Percentiles rank a stretch among this genome's conserved stretches.
These are phyloP conservation scores for Aythya baeri DNA, from an alignment of 2,113 vertebrate species.

Conservation along the genomic window DNA sequence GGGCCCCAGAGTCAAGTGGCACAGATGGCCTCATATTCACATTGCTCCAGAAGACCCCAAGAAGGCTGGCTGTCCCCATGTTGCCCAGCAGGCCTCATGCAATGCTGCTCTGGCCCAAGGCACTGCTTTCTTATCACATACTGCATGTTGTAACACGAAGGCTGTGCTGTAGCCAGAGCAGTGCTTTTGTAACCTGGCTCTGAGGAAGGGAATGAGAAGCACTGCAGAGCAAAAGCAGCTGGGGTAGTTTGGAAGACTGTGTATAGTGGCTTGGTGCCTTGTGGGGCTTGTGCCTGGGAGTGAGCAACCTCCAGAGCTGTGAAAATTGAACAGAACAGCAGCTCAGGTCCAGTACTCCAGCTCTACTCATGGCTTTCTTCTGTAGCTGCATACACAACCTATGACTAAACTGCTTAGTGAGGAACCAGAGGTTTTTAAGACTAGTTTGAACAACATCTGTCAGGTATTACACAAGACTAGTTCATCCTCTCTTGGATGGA, in stretches of 20 bases:
- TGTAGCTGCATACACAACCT: neutral
- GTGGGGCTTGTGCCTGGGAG: neutral
- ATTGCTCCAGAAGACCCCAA: neutral
- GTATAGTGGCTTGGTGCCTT: neutral
- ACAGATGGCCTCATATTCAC: neutral
- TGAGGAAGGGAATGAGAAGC: neutral
- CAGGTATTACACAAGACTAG: neutral
- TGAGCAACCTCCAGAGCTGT: neutral
- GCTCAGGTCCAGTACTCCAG: fast-evolving
- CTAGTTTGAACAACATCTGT: neutral
- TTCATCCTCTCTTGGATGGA: neutral
- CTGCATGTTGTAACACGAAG: neutral
- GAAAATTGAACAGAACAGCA: neutral
- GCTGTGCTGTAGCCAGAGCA: neutral
- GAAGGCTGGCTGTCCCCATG: neutral
- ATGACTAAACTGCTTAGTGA: neutral
- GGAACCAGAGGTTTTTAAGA: neutral
- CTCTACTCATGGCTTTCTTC: neutral
- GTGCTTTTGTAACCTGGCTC: neutral
- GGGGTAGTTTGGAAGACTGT: neutral
- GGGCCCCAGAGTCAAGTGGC: neutral
- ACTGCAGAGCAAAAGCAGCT: neutral
- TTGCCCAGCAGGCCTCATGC: neutral
- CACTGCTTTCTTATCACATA: neutral
- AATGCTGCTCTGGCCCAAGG: neutral